phyloP scores from a whole-genome alignment of 1,140 invertebrate species.

The Trichomalopsis sarcophagae region DNA sequence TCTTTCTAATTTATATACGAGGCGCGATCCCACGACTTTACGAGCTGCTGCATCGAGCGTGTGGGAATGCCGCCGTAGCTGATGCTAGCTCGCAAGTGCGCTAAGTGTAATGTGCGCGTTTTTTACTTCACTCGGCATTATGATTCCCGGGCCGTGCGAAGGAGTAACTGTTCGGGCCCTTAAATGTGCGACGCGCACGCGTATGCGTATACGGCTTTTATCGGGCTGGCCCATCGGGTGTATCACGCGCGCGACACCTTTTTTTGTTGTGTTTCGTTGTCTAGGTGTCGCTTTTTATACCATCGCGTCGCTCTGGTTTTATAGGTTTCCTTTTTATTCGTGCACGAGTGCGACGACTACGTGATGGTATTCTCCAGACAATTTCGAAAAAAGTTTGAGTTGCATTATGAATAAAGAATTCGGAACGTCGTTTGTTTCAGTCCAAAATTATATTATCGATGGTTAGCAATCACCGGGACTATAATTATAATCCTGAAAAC shows the following conservation, averaged over 20 bases:
- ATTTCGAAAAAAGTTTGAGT: too few species aligned
- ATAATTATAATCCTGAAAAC: too few species aligned
- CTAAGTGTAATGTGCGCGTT: constrained; percentile 49
- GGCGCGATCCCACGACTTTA: constrained; percentile 30
- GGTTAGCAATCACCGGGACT: too few species aligned
- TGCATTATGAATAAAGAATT: too few species aligned
- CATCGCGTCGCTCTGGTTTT: background rate
- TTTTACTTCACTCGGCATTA: constrained; percentile 60
- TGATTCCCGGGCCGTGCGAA: constrained; percentile 67
- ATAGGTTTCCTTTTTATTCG: too few species aligned
- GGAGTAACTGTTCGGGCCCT: constrained; percentile 65
- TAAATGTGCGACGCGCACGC: constrained; percentile 57
- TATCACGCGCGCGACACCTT: constrained; percentile 7
- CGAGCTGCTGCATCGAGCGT: constrained; percentile 41
- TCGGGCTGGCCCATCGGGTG: background rate
- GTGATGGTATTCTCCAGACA: too few species aligned
- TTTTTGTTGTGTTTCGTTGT: background rate
- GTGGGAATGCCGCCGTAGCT: constrained; percentile 53
- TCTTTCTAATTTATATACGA: constrained; percentile 36
- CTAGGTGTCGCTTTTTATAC: background rate
- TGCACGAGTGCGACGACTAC: too few species aligned
- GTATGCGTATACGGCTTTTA: background rate
- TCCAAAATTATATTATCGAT: too few species aligned
- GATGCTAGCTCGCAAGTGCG: background rate
- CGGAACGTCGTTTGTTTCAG: too few species aligned